Conservation (phyloP, 2,888 invertebrate species). For the Lithosia quadra region DNA sequence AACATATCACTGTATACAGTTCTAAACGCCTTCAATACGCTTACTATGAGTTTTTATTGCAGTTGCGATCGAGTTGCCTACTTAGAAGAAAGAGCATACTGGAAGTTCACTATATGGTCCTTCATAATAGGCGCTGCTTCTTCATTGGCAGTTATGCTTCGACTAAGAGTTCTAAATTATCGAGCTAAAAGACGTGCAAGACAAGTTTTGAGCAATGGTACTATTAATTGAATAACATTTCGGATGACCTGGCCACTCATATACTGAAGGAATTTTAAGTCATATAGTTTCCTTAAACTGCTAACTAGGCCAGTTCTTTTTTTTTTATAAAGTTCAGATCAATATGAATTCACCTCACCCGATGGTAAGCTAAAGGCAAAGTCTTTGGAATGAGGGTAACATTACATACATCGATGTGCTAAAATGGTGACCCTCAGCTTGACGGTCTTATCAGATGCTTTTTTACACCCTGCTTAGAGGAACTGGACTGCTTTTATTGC, state of each 20-base stretch:
- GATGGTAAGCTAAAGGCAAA: no score
- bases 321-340: no score
- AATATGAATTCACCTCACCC: no score
- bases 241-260: not conserved
- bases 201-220: constrained; percentile 90
- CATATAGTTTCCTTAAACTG: not conserved
- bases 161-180: constrained; percentile 89
- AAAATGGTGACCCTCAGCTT: no score
- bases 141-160: constrained; percentile 88
- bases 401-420: no score
- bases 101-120: constrained; percentile 92
- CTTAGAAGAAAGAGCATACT: constrained; percentile 94
- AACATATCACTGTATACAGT: not conserved
- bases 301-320: not conserved
- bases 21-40: not conserved
- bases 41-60: constrained; percentile 60
- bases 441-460: no score
- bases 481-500: no score
- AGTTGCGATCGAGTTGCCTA: constrained; percentile 95
- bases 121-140: constrained; percentile 89
- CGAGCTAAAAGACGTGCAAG: constrained; percentile 90
- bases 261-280: not conserved
- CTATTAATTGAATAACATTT: constrained; percentile 55
- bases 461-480: no score
- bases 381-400: no score